Evolutionary conservation across 2,888 invertebrate species (phyloP), one percentile per base, ranked within the genome.

Genomic region (Epsilonema sp.): DNA sequence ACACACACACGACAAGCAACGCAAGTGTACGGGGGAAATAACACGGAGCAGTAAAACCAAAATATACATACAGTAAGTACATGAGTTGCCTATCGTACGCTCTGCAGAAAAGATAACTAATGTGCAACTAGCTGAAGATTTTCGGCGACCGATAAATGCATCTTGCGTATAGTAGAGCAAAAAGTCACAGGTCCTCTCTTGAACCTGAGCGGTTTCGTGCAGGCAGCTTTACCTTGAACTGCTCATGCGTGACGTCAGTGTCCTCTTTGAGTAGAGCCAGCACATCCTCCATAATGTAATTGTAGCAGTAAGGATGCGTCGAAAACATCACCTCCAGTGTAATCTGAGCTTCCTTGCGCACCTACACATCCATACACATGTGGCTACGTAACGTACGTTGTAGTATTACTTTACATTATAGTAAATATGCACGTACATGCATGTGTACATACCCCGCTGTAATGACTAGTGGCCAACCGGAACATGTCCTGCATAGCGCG

Each of bases 241-340:
- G 73, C 57, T 81, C 78, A 60, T 80, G 79, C 55, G 75, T 64
- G 39, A 71, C 67, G 37, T 71, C 72, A 0, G 75, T 71, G 60
- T 76, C 78, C 41, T 64, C 61, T 31, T 58, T 56, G 21, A 73
- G 56, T 21, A 75, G 67, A 21, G 69, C 62, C 13, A 84, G 67
- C 26, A 80, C 69, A 41, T 75, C 73, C 1, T 80, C 77, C 1
- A 79, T 65, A 1, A 85, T 61, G 2, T 75, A 66, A 2, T 73
- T 73, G 65, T 79, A 81, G 0, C 80, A 79, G 62, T 77, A 78
- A 0, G 79, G 75, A 61, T 78, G 79, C 59, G 74, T 73, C 40
- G 72, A 69, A 26, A 82, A 68, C 55, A 76, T 74, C 59, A 70
- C 69, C 53, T 74, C 74, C 1, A 85, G 67, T 49, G 75, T 74